phyloP scores from a whole-genome alignment of 2,113 vertebrate species.

The Alethe castanea region DNA sequence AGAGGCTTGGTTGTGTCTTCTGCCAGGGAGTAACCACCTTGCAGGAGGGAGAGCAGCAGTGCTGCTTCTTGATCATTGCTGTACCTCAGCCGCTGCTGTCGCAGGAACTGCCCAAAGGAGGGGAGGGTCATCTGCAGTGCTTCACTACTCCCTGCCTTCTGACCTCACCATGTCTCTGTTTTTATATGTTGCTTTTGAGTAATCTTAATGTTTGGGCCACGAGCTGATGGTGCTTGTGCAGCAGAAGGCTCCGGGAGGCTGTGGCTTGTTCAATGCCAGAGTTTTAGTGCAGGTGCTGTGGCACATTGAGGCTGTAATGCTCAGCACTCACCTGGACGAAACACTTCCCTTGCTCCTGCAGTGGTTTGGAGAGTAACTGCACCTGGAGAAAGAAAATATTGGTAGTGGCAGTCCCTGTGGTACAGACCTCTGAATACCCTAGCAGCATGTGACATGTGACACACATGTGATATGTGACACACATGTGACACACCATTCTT shows the following conservation, averaged over 20 bases:
- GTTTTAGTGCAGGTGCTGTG: background rate
- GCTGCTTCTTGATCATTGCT: background rate
- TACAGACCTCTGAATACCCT: background rate
- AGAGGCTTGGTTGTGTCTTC: background rate
- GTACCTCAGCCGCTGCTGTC: background rate
- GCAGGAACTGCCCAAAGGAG: background rate
- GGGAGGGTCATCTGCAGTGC: background rate
- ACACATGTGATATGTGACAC: no score
- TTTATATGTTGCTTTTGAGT: background rate
- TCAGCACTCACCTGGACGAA: background rate
- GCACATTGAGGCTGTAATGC: accelerated
- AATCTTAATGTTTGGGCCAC: background rate
- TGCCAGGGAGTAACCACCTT: background rate
- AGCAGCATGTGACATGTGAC: background rate
- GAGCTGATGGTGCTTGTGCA: background rate
- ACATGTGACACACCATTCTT: background rate
- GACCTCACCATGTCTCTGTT: background rate
- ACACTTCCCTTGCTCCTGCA: background rate
- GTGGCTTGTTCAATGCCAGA: background rate
- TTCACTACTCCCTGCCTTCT: background rate
- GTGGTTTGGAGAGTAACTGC: background rate
- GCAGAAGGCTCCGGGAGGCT: background rate
- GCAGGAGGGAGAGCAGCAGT: background rate
- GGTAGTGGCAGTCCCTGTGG: background rate
- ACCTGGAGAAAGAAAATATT: background rate